These are phyloP conservation scores for Spongilla lacustris DNA, from an alignment of 37 sponge, comb jelly and placozoan species.

Conservation along the genomic window DNA sequence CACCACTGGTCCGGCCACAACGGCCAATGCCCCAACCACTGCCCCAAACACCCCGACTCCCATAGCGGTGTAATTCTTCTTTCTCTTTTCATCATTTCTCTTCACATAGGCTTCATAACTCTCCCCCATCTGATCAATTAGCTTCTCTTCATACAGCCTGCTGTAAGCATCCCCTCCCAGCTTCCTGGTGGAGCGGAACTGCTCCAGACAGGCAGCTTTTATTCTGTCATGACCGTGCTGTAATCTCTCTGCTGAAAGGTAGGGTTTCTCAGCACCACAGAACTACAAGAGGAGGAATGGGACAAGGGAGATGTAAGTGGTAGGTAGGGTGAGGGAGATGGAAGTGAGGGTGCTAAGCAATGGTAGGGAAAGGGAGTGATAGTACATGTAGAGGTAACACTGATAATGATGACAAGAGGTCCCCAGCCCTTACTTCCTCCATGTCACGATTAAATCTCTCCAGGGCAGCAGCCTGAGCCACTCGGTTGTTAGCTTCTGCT, in stretches of 20 bases:
- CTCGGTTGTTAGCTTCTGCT: slow-evolving; percentile 96
- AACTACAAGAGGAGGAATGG: slow-evolving; percentile 42
- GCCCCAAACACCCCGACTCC: no score
- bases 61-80: no score
- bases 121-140: slow-evolving; percentile 80
- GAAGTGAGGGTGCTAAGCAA: no score
- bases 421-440: slow-evolving; percentile 94
- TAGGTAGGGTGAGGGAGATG: no score
- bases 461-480: slow-evolving; percentile 74
- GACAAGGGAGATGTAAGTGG: no score
- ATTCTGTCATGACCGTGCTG: slow-evolving; percentile 54
- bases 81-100: slow-evolving; percentile 90
- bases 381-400: no score
- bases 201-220: slow-evolving; percentile 52
- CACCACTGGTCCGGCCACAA: no score
- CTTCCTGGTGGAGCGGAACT: slow-evolving; percentile 79
- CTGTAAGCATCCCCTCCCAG: slow-evolving; percentile 90
- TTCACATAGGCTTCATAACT: slow-evolving; percentile 74
- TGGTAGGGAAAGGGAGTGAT: no score
- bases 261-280: slow-evolving; percentile 91
- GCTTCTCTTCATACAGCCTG: slow-evolving; percentile 64
- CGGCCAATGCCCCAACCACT: no score
- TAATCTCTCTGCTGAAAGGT: slow-evolving; percentile 80
- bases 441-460: slow-evolving; percentile 88
- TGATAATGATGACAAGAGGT: no score